phyloP scores from a whole-genome alignment of 2,888 invertebrate genomes.

The Melipona beecheii region DNA sequence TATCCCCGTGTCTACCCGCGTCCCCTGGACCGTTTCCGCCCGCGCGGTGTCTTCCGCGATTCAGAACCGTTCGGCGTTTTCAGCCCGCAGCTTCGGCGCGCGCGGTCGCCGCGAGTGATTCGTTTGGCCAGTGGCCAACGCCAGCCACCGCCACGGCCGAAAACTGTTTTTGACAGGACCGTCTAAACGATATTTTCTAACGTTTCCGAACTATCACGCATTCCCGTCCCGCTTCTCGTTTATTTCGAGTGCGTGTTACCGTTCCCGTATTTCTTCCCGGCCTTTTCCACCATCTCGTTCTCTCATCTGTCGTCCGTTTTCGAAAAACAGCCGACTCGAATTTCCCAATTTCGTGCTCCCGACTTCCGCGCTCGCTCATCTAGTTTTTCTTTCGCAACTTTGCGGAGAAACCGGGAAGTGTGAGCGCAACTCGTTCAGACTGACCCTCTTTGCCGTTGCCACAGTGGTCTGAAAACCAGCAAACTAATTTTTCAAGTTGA shows the following conservation, averaged over 20 bases:
- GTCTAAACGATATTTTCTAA: constrained; percentile 75
- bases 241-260: constrained; percentile 23
- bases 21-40: constrained; percentile 23
- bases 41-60: constrained; percentile 49
- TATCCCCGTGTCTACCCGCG: constrained; percentile 52
- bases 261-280: constrained; percentile 21
- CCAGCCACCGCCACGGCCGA: constrained; percentile 70
- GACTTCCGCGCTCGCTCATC: not conserved
- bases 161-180: constrained; percentile 78
- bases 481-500: too few relatives aligned
- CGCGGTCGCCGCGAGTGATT: constrained; percentile 68
- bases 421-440: not conserved
- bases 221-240: not conserved
- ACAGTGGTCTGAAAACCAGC: too few relatives aligned
- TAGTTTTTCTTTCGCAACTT: not conserved
- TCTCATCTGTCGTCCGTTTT: not conserved
- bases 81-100: constrained; percentile 25
- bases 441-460: not conserved
- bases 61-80: constrained; percentile 21
- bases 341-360: not conserved
- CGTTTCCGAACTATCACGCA: constrained; percentile 37
- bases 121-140: constrained; percentile 78
- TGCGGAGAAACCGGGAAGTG: not conserved
- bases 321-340: not conserved
- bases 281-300: not conserved